phyloP scores from a whole-genome alignment of 1,140 invertebrate genomes.

The Patella vulgata region DNA sequence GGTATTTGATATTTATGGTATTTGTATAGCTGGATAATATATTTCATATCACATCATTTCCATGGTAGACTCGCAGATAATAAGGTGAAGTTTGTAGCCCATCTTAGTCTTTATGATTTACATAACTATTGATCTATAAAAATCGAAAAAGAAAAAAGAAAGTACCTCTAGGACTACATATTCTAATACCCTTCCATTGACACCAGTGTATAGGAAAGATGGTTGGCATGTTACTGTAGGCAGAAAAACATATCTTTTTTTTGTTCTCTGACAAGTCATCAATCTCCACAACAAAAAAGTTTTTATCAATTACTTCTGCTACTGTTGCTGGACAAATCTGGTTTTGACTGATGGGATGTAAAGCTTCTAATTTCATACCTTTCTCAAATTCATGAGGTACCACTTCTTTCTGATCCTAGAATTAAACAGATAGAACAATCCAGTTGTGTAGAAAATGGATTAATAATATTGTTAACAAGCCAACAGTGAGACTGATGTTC shows the following conservation, averaged over 20 bases:
- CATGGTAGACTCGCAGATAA: no score
- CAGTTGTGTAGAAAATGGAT: no score
- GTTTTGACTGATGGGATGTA: conserved; percentile 74
- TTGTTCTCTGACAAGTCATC: conserved; percentile 43
- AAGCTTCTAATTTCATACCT: conserved; percentile 78
- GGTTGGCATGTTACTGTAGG: conserved; percentile 57
- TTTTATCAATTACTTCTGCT: conserved; percentile 74
- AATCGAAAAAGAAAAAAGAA: no score
- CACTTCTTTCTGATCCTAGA: conserved; percentile 57
- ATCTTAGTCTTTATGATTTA: no score
- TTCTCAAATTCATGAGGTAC: conserved; percentile 69
- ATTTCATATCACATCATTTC: no score
- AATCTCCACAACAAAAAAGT: conserved; percentile 76
- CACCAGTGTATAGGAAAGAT: conserved; percentile 66
- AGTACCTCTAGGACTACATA: conserved; percentile 63
- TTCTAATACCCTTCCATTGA: conserved; percentile 53
- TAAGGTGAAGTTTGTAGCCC: no score
- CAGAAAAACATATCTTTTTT: conserved; percentile 52
- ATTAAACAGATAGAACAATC: no score
- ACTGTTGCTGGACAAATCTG: conserved; percentile 78
- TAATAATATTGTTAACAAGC: no score
- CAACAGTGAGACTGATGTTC: no score
- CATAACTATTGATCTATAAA: no score
- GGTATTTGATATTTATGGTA: no score
- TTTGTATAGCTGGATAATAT: no score